phyloP scores from a whole-genome alignment of 2,113 vertebrate species.

The Microcebus ravelobensis region DNA sequence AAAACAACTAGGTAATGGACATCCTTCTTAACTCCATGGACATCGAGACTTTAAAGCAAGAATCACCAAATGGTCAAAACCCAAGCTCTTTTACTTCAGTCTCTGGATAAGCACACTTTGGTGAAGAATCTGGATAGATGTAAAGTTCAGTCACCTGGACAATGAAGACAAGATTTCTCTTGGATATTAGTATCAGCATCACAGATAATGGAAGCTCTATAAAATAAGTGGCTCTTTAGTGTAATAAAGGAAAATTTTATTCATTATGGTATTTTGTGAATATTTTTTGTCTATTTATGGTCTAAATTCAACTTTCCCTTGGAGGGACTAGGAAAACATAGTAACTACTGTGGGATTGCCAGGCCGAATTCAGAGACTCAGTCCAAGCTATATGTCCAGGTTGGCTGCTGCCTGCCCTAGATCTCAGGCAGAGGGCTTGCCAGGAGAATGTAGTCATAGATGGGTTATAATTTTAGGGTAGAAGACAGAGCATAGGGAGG shows the following conservation, averaged over 20 bases:
- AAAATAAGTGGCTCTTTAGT: background rate
- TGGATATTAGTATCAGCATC: background rate
- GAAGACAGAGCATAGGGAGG: background rate
- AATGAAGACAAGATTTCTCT: background rate
- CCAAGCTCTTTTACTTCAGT: background rate
- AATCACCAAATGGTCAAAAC: conserved; percentile 7
- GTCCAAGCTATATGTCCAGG: background rate
- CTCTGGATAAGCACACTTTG: background rate
- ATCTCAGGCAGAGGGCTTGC: background rate
- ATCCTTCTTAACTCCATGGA: background rate
- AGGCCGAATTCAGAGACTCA: background rate
- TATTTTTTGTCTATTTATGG: background rate
- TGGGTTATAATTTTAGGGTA: background rate
- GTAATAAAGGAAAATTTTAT: background rate
- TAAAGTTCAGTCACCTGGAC: background rate
- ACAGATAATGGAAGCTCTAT: background rate
- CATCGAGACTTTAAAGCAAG: background rate
- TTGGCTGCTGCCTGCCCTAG: background rate
- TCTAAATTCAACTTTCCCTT: background rate
- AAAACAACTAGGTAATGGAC: background rate
- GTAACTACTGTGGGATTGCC: background rate
- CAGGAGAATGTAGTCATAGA: background rate
- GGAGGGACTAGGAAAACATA: background rate
- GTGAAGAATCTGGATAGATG: conserved; percentile 1
- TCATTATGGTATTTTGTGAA: background rate